Percentiles rank a stretch among this genome's conserved stretches.
These are phyloP conservation scores for Aythya baeri DNA, from an alignment of 2,113 vertebrate species.

Conservation along the genomic window DNA sequence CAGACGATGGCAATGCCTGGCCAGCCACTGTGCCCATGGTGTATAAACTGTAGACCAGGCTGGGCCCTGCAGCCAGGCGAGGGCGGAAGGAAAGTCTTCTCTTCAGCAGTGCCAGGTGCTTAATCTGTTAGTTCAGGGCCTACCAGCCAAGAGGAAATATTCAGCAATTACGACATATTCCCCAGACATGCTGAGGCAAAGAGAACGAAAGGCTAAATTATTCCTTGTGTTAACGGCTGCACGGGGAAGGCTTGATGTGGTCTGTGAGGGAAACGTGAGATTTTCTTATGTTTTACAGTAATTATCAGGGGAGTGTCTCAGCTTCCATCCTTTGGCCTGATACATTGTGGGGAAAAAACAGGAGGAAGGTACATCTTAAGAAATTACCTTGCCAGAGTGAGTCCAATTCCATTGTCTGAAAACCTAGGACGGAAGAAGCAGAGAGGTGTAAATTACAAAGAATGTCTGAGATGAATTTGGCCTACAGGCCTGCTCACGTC, in stretches of 20 bases:
- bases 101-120: neutral
- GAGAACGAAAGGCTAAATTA: constrained; percentile 5
- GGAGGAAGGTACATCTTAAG: neutral
- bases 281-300: neutral
- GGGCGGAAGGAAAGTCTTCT: neutral
- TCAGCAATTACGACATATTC: neutral
- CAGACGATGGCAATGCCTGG: neutral
- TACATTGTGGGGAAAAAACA: neutral
- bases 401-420: constrained; percentile 60
- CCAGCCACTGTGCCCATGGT: neutral
- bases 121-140: neutral
- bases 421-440: constrained; percentile 21
- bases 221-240: neutral
- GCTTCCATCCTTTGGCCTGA: neutral
- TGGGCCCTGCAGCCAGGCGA: neutral
- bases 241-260: neutral
- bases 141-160: neutral
- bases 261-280: neutral
- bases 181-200: neutral
- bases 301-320: neutral
- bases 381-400: constrained; percentile 59
- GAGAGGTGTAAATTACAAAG: neutral
- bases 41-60: neutral
- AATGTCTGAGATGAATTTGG: neutral
- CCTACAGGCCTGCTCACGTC: neutral